Evolutionary conservation across 2,888 invertebrate genomes (phyloP), one percentile per base, ranked within the genome.

Genomic region (Ornithoptera alexandrae): DNA sequence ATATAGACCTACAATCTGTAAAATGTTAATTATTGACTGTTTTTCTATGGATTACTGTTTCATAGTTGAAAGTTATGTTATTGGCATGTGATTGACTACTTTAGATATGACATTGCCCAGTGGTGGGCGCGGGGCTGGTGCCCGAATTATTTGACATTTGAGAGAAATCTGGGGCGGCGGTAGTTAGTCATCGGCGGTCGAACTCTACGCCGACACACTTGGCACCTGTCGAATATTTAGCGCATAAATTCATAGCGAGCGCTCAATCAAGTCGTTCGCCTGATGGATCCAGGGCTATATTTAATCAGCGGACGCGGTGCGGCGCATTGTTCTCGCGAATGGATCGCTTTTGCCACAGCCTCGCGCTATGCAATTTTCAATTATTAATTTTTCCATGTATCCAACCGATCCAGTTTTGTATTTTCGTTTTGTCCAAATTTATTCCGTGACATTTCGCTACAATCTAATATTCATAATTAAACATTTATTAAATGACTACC

Each of bases 181-280:
- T 85, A 90, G 91, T 92, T 92, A 92, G 91, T 92, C 92, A 92
- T 92, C 88, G 86, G 84, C 82, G 84, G 85, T 88, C 91, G 91
- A 89, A 88, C 90, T 86, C 85, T 85, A 81, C 85, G 85, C 88
- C 90, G 93, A 90, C 93, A 93, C 93, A 93, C 92, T 93, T 93
- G 93, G 93, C 93, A 93, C 92, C 89, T 90, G 90, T 90, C 91
- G 91, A 93, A 93, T 92, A 93, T 90, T 92, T 89, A 85, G 86
- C 88, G 88, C 90, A 92, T 92, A 92, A 92, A 92, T 92, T 89
- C 92, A 92, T 92, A 91, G 88, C 90, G 86, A 87, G 87, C 81
- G 84, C 80, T 83, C 88, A 86, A 89, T 88, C 89, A 81, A 83
- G 81, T 81, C 83, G 84, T 79, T 81, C 86, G 84, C 86, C 85